Base-by-base conservation (phyloP, 64 coral and sea anemone genomes). In the Montipora cactus region DNA sequence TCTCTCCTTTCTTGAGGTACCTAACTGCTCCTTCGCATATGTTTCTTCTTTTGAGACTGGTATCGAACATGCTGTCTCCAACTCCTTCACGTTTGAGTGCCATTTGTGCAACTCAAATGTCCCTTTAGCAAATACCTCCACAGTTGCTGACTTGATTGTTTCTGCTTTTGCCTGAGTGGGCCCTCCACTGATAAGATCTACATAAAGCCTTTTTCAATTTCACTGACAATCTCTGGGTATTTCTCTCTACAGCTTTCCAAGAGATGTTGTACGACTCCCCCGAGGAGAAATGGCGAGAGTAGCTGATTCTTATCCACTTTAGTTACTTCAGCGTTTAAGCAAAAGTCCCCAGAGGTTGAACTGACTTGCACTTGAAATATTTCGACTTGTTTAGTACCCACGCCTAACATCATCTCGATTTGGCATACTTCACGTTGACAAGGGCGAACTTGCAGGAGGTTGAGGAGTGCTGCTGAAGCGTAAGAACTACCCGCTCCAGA, bases 331-430 rank as follows among this genome's bases (percentile, higher is more conserved):
- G 76, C 59, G 79, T 81, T 14, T 62, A 89, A 22, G 67, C 48
- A 51, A 59, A 95, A 51, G 67, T 86, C 70, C 20, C 52, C 37
- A 18, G 49, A 47, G 25, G 44, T 59, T 50, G 62, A 87, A 70
- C 73, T 72, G 8, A 88, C 49, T 22, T 76, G 64, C 67, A 88
- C 47, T 72, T 70, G 55, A 18, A 28, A 74, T 19, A 58, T 15
- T 81, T 48, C 72, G 22, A 47, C 50, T 79, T 28, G 23, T 6
- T 59, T 88, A 73, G 69, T 68, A 23, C 70, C 76, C 67, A n/a
- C 45, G n/a, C 75, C 87, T 59, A 77, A 19, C 64, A 82, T 91
- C 59, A 81, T 91, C 22, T 92, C 79, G 52, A 84, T 92, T 20
- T 76, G 90, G 2, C 80, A 47, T 20, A 64, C 49, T 53, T 81